Base-by-base conservation (phyloP, 2,113 vertebrate species). In the Anhinga anhinga region DNA sequence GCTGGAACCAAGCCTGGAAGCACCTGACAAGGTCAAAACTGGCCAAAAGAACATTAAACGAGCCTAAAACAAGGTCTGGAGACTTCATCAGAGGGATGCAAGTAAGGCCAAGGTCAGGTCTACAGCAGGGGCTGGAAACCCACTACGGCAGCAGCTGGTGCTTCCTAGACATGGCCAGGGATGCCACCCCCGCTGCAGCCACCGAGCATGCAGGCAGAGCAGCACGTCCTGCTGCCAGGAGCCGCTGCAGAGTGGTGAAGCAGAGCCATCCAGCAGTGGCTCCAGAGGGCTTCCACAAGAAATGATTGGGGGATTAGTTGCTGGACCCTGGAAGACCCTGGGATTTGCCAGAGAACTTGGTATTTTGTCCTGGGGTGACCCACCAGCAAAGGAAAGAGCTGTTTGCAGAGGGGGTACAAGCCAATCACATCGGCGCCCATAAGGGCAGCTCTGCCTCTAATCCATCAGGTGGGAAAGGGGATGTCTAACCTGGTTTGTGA, bases 181-280 rank as follows among this genome's bases (percentile, higher is more conserved):
- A 47, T 62, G 47, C 8, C n/a, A 45, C 1, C 42, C 42, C 30
- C 9, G 3, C 20, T 15, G 36, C 27, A 27, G 53, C 3, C 21
- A 3, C 3, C 3, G 36, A 45, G 18, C 10, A 0, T 11, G 21
- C 50, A 70, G 76, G 80, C 53, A 81, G 58, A 53, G 49, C 63
- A 44, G 6, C 29, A 15, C 1, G 0, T 59, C 58, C 70, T 7
- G 29, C 14, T 7, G n/a, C 49, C 1, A 0, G 38, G 21, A 73
- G 26, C 27, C 11, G 11, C 62, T 63, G 49, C 22, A 45, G 38
- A 78, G 27, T 0, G 2, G 15, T 10, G 9, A 44, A 34, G n/a
- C 17, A 67, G 22, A 82, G 76, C 30, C 14, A 1, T 36, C 32
- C 56, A 53, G 42, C 23, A 67, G 5, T 38, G 72, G n/a, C 5